phyloP scores from a whole-genome alignment of 2,888 invertebrate species.

The Eristalis pertinax region DNA sequence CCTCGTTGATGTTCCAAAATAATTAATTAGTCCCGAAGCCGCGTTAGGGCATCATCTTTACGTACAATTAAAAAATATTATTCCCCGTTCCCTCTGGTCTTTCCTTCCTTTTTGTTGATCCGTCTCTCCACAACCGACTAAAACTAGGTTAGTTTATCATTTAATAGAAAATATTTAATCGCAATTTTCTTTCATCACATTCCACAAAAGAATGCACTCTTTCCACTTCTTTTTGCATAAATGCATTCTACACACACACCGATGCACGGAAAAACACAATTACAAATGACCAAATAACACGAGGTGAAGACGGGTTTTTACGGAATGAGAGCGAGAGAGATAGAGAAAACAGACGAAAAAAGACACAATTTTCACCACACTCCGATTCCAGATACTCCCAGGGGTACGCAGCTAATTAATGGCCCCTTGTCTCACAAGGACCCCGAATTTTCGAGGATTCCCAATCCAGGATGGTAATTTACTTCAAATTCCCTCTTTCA shows the following conservation, averaged over 20 bases:
- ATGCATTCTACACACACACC: conserved; percentile 31
- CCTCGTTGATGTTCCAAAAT: not conserved
- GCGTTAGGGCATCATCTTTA: not conserved
- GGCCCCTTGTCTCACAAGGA: conserved; percentile 1
- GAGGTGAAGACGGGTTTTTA: conserved; percentile 41
- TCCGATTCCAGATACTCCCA: conserved; percentile 11
- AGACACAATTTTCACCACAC: conserved; percentile 36
- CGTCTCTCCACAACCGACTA: conserved; percentile 5
- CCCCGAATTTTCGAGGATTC: not conserved
- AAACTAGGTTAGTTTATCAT: conserved; percentile 57
- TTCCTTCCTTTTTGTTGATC: not conserved
- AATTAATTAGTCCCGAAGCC: not conserved
- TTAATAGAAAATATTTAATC: conserved; percentile 55
- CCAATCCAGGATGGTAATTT: not conserved
- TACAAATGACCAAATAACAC: conserved; percentile 40
- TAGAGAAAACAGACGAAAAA: conserved; percentile 9
- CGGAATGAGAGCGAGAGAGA: not conserved
- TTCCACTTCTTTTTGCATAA: conserved; percentile 55
- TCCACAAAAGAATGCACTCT: conserved; percentile 62
- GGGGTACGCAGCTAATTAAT: not conserved
- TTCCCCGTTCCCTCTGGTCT: not conserved
- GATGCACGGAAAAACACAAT: not conserved
- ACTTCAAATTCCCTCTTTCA: not conserved
- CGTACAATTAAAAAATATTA: not conserved
- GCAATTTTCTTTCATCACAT: conserved; percentile 49